Evolutionary conservation across 2,113 vertebrate genomes (phyloP), one percentile per base, ranked within the genome.

Genomic region (Antechinus stuartii): DNA sequence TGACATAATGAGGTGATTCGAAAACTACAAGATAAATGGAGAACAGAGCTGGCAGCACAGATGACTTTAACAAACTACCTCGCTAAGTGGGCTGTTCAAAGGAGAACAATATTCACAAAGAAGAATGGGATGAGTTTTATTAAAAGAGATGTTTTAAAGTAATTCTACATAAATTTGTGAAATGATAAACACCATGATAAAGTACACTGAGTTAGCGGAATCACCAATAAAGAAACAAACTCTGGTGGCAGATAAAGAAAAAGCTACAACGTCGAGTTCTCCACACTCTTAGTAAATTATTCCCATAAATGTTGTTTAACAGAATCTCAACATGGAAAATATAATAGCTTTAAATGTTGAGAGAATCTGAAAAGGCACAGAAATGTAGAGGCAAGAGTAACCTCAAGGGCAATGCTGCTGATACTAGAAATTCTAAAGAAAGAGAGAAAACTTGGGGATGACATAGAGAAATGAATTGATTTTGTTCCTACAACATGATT

Each of bases 81-180:
- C 92, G 47, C 24, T n/a, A 27, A 26, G n/a, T n/a, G 92, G 54
- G 30, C 11, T 91, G 8, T 54, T 61, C 22, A 89, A 92, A 93
- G 90, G 1, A 92, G 55, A 96, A 95, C 92, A 96, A 56, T 27
- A 94, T 47, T 50, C 94, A 95, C 27, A 56, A 92, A 94, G 61
- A 94, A 76, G 90, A 93, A 35, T 14, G 9, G 92, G 26, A 96
- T 42, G 76, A 14, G 56, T 25, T 35, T 57, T 92, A 94, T 93
- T 91, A 93, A 95, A 50, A 92, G 91, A 95, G 46, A 91, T 35
- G 19, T 91, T 95, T 94, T 56, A 56, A 96, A 93, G 92, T 22
- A 95, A 92, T 84, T 84, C 68, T n/a, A 84, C 19, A 55, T 35
- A 53, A 92, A 61, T 52, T 91, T 94, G 46, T 42, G 56, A 89